phyloP scores from a whole-genome alignment of 64 coral and sea anemone genomes.

The Montipora capricornis region DNA sequence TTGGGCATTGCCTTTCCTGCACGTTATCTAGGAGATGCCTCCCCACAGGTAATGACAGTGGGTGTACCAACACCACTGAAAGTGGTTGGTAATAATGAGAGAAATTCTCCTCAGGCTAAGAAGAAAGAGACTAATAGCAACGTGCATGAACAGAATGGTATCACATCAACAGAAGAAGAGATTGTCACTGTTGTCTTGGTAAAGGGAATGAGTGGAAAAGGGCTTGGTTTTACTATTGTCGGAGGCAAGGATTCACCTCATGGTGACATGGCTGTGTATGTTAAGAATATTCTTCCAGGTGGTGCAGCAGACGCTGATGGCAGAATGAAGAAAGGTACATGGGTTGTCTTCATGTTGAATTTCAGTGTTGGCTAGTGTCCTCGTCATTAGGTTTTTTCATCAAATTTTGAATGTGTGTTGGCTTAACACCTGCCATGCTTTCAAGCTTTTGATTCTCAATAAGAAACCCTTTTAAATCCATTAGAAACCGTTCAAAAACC shows the following conservation, averaged over 20 bases:
- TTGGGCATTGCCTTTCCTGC: slow-evolving; percentile 50
- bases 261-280: slow-evolving; percentile 89
- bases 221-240: slow-evolving; percentile 97
- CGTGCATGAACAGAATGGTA: background rate
- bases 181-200: slow-evolving; percentile 85
- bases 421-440: too few species aligned
- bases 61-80: slow-evolving; percentile 78
- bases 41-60: slow-evolving; percentile 63
- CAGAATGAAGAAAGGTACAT: slow-evolving; percentile 76
- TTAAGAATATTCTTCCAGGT: slow-evolving; percentile 82
- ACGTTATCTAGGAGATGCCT: slow-evolving; percentile 61
- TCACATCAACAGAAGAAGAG: slow-evolving; percentile 39
- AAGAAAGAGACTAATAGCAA: slow-evolving; percentile 41
- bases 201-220: slow-evolving; percentile 90
- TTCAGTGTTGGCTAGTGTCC: background rate
- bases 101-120: slow-evolving; percentile 64
- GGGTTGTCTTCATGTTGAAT: background rate
- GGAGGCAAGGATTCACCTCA: slow-evolving; percentile 84
- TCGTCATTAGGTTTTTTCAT: too few species aligned
- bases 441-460: too few species aligned
- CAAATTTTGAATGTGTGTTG: too few species aligned
- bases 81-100: slow-evolving; percentile 72
- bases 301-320: slow-evolving; percentile 93
- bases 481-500: too few species aligned
- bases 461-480: too few species aligned